Conservation (phyloP, 2,797 vertebrate species). For the Craterocephalus amniculus region DNA sequence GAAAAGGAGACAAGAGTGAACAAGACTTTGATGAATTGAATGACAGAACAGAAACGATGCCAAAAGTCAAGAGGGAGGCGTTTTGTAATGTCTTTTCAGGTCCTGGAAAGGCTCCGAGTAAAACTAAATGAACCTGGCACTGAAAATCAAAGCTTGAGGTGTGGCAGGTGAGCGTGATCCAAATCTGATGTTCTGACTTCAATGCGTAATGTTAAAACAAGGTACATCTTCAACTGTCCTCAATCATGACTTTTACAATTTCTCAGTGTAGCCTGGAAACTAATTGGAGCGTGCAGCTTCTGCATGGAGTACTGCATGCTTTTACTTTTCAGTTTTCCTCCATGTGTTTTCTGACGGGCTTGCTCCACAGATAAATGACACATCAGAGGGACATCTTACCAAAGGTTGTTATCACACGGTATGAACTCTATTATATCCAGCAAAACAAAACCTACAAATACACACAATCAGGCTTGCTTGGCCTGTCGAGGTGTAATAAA, state of each 20-base stretch:
- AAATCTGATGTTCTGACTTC: conserved; percentile 14
- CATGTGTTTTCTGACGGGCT: conserved; percentile 15
- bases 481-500: conserved; percentile 13
- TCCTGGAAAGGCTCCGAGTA: background rate
- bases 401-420: background rate
- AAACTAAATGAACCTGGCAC: conserved; percentile 30
- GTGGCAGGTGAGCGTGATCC: conserved; percentile 5
- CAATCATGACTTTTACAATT: background rate
- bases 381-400: background rate
- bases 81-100: conserved; percentile 44
- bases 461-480: background rate
- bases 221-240: background rate
- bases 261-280: background rate
- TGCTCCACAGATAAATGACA: conserved; percentile 14
- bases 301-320: background rate
- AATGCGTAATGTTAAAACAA: conserved; percentile 14
- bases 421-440: conserved; percentile 3
- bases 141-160: conserved; percentile 12
- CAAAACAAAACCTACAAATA: conserved; percentile 28
- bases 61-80: conserved; percentile 51
- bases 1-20: conserved; percentile 32
- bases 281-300: background rate
- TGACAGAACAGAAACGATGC: conserved; percentile 42
- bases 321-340: background rate
- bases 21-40: conserved; percentile 35